Evolutionary conservation across 2,113 vertebrate genomes (phyloP), one percentile per base, ranked within the genome.

Genomic region (Oostethus manadensis): DNA sequence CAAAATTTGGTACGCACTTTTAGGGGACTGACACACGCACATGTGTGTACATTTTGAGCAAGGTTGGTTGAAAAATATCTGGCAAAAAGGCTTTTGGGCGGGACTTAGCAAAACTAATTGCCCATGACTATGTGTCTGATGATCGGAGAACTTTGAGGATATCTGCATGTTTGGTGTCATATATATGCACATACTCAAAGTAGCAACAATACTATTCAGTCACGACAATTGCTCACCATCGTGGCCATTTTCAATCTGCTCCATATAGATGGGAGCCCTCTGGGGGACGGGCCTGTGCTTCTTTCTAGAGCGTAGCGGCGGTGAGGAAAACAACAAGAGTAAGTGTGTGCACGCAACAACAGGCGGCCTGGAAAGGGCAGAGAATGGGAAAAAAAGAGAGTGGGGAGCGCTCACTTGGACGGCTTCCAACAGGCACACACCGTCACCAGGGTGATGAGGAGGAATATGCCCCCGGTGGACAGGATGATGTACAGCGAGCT

Each of bases 371-470:
- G 50, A 48, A 40, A 43, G 15, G 16, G 6, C 16, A 40, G 60
- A 6, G 5, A 43, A 58, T 21, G 22, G 6, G 38, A 0, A 29
- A 33, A 58, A 58, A 49, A 75, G 62, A 78, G 18, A 49, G 9
- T n/a, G 16, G 18, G 44, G 3, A 10, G 10, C 23, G 75, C 89
- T 10, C 89, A 95, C 93, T 94, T 99, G 75, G 94, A 94, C 1
- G 96, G 96, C 74, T 96, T 99, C 96, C 97, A 99, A 85, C 97
- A 99, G 79, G 97, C 95, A 14, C 97, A 99, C 73, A 99, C 94
- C 0, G 95, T 96, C 82, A 99, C 95, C 90, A 99, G 84, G 68
- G 95, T 98, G 87, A 98, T 93, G 0, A 99, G 92, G 65, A 99
- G 90, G 79, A 99, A 98, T 84, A 99, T 99, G 62, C 95, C 95